These are phyloP conservation scores for Nannoperca australis DNA, from an alignment of 2,797 vertebrate genomes.

Conservation along the genomic window DNA sequence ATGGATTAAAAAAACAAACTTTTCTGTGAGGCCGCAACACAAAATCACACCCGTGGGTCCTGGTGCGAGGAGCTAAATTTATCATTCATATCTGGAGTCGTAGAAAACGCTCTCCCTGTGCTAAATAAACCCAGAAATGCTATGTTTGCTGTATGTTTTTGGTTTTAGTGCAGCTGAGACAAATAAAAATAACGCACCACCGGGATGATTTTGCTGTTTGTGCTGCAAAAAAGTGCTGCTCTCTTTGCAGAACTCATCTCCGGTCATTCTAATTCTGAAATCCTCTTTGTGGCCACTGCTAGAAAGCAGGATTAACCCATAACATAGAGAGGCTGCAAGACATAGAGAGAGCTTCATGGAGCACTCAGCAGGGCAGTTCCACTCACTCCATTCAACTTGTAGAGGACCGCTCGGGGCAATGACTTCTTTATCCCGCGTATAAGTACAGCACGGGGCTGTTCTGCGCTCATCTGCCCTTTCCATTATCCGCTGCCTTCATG, in stretches of 20 bases:
- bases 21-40: constrained; percentile 2
- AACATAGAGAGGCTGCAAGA: constrained; percentile 46
- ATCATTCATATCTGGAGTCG: background rate
- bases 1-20: background rate
- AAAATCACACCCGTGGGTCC: background rate
- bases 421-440: constrained; percentile 44
- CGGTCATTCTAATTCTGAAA: constrained; percentile 81
- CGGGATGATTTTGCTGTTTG: constrained; percentile 18
- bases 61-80: constrained; percentile 7
- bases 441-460: constrained; percentile 17
- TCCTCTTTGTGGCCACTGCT: constrained; percentile 85
- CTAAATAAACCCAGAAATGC: background rate
- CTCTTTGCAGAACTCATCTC: constrained; percentile 46
- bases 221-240: constrained; percentile 49
- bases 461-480: constrained; percentile 9
- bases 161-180: background rate
- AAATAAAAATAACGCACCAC: constrained; percentile 6
- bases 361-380: constrained; percentile 67
- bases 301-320: constrained; percentile 79
- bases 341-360: constrained; percentile 57
- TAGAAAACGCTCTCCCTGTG: background rate
- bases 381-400: constrained; percentile 60
- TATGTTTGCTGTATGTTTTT: constrained; percentile 2
- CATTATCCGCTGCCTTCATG: constrained; percentile 24
- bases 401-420: constrained; percentile 50